Conservation (phyloP, 2,888 invertebrate genomes). For the Trissolcus brochymenae region DNA sequence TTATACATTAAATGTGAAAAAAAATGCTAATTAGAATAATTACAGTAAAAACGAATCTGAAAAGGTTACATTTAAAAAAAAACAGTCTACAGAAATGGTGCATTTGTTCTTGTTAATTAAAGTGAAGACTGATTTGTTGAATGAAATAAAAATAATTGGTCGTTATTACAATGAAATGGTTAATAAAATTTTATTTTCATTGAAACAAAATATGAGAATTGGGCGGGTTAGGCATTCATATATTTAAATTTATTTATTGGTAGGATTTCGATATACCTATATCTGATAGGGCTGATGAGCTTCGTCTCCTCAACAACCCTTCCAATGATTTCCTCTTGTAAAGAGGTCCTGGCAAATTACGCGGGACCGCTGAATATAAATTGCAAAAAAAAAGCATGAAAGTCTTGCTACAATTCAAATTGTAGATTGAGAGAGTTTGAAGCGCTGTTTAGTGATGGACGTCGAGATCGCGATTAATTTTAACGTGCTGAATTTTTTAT, state of each 20-base stretch:
- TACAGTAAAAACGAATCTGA: constrained; percentile 9
- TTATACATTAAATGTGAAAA: constrained; percentile 15
- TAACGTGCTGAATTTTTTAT: constrained; percentile 66
- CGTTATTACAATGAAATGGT: background rate
- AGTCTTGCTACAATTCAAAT: constrained; percentile 37
- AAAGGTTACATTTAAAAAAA: constrained; percentile 13
- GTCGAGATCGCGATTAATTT: constrained; percentile 66
- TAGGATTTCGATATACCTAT: constrained; percentile 66
- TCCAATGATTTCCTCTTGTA: constrained; percentile 74
- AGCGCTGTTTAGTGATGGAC: constrained; percentile 26
- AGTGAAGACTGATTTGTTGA: background rate
- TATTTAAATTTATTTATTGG: constrained; percentile 76
- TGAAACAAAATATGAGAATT: constrained; percentile 7
- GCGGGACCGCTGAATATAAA: constrained; percentile 75
- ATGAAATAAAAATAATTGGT: constrained; percentile 9
- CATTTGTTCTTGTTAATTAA: background rate
- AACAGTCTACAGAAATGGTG: background rate
- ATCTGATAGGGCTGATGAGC: constrained; percentile 37
- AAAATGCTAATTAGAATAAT: constrained; percentile 29
- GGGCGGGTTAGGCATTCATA: constrained; percentile 70
- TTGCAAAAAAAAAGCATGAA: constrained; percentile 67
- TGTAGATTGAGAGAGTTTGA: constrained; percentile 30
- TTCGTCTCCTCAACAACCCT: constrained; percentile 51
- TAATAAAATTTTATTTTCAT: background rate
- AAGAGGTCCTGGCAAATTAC: constrained; percentile 76